phyloP scores from a whole-genome alignment of 2,113 vertebrate genomes.

The Genyomyrus donnyi region DNA sequence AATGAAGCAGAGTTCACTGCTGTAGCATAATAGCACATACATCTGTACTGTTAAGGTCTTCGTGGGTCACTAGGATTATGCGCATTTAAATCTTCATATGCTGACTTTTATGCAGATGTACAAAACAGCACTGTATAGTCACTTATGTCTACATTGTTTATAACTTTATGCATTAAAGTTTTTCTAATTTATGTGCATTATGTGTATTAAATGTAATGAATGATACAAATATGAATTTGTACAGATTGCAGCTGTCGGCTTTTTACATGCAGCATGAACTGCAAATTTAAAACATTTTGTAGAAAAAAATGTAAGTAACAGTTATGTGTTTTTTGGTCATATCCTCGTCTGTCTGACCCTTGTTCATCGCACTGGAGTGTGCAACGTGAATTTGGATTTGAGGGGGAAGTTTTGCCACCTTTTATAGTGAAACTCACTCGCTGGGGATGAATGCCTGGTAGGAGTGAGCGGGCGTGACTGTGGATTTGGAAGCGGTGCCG shows the following conservation, averaged over 20 bases:
- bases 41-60: not conserved
- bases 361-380: not conserved
- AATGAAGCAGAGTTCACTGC: not conserved
- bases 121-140: not conserved
- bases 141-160: not conserved
- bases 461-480: not conserved
- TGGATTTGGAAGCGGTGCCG: conserved; percentile 29
- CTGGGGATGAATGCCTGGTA: not conserved
- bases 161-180: not conserved
- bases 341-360: not conserved
- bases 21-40: not conserved
- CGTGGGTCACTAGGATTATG: not conserved
- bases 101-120: conserved; percentile 10
- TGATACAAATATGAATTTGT: conserved; percentile 42
- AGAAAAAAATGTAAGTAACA: not conserved
- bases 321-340: not conserved
- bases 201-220: conserved; percentile 35
- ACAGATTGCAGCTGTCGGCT: not conserved
- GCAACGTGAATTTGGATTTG: not conserved
- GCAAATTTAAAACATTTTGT: not conserved
- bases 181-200: conserved; percentile 52
- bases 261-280: not conserved
- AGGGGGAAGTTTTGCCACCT: not conserved
- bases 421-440: not conserved
- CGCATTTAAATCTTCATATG: not conserved